Evolutionary conservation across 2,113 vertebrate species (phyloP).

Genomic region (Salvator merianae): DNA sequence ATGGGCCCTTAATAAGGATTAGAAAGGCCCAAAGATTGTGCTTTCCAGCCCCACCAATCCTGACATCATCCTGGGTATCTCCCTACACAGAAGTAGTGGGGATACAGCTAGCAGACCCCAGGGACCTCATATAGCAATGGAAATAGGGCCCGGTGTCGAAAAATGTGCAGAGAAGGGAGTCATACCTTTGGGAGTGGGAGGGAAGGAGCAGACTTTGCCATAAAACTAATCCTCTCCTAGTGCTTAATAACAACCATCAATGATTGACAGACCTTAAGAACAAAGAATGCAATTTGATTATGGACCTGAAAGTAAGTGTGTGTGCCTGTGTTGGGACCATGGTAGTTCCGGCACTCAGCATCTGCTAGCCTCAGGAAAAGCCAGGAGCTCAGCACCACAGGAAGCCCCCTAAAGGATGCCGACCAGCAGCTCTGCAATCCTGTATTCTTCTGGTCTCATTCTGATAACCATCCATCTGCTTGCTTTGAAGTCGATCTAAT

Average conservation of each 20-base stretch:
- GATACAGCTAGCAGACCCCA: too few relatives aligned
- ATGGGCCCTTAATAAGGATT: too few relatives aligned
- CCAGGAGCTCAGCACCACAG: not conserved
- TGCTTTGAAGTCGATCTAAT: too few relatives aligned
- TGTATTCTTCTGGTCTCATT: not conserved
- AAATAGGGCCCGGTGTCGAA: too few relatives aligned
- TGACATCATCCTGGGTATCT: too few relatives aligned
- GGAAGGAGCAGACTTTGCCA: not conserved
- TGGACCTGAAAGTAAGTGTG: not conserved
- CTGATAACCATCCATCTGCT: not conserved
- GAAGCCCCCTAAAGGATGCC: too few relatives aligned
- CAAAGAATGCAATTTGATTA: not conserved
- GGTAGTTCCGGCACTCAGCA: not conserved
- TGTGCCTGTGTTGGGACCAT: not conserved
- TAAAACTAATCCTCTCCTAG: not conserved
- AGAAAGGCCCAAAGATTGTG: too few relatives aligned
- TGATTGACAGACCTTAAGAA: slow-evolving; percentile 1
- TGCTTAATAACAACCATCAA: not conserved
- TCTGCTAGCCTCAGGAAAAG: not conserved
- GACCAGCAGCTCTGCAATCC: too few relatives aligned
- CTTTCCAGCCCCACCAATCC: not conserved
- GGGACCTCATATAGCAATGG: too few relatives aligned
- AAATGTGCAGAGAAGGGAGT: too few relatives aligned
- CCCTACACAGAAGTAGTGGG: too few relatives aligned
- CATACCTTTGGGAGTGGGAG: too few relatives aligned